A percentile compares a stretch with the other conserved stretches of the same genome.
Conservation (phyloP, 2,888 invertebrate genomes). For the Tetramorium bicarinatum region DNA sequence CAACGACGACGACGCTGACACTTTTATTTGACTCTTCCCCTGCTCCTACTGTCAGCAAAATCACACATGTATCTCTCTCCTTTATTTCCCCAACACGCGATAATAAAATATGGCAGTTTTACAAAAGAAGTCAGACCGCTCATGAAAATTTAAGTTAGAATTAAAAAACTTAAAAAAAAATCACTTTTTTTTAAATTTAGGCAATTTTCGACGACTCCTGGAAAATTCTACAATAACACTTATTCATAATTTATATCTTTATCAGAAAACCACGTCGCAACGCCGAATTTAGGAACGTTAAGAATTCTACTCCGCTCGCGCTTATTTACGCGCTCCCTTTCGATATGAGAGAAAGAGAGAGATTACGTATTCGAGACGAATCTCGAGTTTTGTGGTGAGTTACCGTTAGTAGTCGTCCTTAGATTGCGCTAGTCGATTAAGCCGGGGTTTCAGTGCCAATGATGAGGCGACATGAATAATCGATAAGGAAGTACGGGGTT, state of each 20-base stretch:
- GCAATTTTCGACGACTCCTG: neutral
- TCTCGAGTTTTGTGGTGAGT: slow-evolving; percentile 39
- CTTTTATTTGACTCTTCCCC: slow-evolving; percentile 7
- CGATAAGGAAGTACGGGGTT: slow-evolving; percentile 78
- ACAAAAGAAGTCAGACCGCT: neutral
- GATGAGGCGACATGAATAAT: slow-evolving; percentile 72
- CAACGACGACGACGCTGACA: slow-evolving; percentile 10
- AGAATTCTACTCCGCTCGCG: neutral
- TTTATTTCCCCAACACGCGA: neutral
- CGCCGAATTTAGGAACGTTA: neutral
- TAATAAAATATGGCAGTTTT: neutral
- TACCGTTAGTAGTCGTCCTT: slow-evolving; percentile 58
- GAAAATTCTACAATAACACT: neutral
- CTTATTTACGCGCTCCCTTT: slow-evolving; percentile 20
- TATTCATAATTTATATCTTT: neutral
- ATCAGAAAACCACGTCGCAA: neutral
- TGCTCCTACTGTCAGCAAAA: neutral
- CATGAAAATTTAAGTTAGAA: neutral
- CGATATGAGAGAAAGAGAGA: slow-evolving; percentile 1
- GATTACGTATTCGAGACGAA: slow-evolving; percentile 52
- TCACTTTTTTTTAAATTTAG: neutral
- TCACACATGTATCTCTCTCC: neutral
- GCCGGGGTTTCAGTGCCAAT: slow-evolving; percentile 62
- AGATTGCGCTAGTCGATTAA: slow-evolving; percentile 63
- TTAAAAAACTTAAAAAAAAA: neutral